These are phyloP conservation scores for Drosophila lutescens DNA, from an alignment of 2,888 invertebrate genomes.

Conservation along the genomic window DNA sequence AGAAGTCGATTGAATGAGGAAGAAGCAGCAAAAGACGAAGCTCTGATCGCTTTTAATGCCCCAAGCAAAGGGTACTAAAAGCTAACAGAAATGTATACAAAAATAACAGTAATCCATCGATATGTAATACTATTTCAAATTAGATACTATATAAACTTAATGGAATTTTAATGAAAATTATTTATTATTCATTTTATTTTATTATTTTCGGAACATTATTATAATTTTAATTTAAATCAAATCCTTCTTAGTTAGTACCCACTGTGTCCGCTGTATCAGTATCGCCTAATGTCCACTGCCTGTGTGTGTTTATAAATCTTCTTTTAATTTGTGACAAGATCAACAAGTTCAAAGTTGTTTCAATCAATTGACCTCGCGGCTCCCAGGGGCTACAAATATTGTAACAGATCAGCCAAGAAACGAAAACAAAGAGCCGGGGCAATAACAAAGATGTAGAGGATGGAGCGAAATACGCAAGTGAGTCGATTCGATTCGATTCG, in stretches of 20 bases:
- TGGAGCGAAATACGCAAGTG: not conserved
- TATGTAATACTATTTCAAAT: not conserved
- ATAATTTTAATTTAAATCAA: not conserved
- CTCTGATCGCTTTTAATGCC: constrained; percentile 38
- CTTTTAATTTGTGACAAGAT: constrained; percentile 85
- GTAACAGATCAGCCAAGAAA: constrained; percentile 76
- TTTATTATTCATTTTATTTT: too few species aligned
- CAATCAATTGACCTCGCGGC: constrained; percentile 84
- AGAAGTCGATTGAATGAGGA: constrained; percentile 30
- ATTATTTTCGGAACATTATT: too few species aligned
- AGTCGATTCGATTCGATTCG: constrained; percentile 1
- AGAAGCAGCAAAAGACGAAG: constrained; percentile 39
- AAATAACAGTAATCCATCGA: not conserved
- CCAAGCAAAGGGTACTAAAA: constrained; percentile 46
- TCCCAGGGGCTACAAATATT: constrained; percentile 79
- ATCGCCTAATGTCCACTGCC: constrained; percentile 36
- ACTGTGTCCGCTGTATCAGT: constrained; percentile 57
- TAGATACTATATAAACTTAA: too few species aligned
- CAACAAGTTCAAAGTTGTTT: constrained; percentile 85
- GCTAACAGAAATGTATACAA: constrained; percentile 28
- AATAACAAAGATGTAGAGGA: constrained; percentile 6
- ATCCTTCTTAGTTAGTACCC: not conserved
- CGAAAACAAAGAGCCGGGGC: constrained; percentile 29
- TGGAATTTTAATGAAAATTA: too few species aligned
- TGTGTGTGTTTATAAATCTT: constrained; percentile 81